Base-by-base conservation (phyloP, 2,888 invertebrate genomes). In the Eumacrocentrus americanus region DNA sequence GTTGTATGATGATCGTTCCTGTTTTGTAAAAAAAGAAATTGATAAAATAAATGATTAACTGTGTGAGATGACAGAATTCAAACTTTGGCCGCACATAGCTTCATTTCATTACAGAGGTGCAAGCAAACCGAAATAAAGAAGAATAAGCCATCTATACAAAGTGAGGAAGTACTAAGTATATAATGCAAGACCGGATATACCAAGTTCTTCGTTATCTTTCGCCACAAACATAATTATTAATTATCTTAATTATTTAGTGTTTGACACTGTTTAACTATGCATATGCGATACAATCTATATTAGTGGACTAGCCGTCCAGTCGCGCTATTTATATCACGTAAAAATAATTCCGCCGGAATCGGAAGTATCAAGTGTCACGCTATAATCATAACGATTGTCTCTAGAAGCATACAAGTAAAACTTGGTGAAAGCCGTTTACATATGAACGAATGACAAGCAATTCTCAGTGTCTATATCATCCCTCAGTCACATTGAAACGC, bases 151-250 rank as follows among this genome's bases (percentile, higher is more conserved):
- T 37, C 42, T 50, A 56, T 55, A 40, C 59, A 62, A 57, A 64
- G 57, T 56, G 59, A 64, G 67, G 67, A 67, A 67, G 64, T 65
- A 57, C 59, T 64, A 62, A 67, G 65, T 64, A 35, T 55, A 55
- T 60, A 35, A 60, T 50, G 63, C 38, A 65, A 56, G 52, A 63
- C 54, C 62, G 55, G 58, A 60, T 54, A 55, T 60, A 14, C 22
- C 22, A 44, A 35, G 37, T 47, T 37, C 22, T 20, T 18, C 12
- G 37, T 56, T 56, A 47, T 56, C 37, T 37, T 56, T 37, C 16
- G 20, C 5, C 23, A 37, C 22, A 6, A 37, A 52, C 18, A 53
- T 29, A 16, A 14, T 18, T 20, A 42, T 53, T 23, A 46, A 44
- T 34, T 22, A 22, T 46, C 9, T 23, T 16, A 22, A 35, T 37